Evolutionary conservation across 2,797 vertebrate genomes (phyloP).

Genomic region (Siniperca undulata): DNA sequence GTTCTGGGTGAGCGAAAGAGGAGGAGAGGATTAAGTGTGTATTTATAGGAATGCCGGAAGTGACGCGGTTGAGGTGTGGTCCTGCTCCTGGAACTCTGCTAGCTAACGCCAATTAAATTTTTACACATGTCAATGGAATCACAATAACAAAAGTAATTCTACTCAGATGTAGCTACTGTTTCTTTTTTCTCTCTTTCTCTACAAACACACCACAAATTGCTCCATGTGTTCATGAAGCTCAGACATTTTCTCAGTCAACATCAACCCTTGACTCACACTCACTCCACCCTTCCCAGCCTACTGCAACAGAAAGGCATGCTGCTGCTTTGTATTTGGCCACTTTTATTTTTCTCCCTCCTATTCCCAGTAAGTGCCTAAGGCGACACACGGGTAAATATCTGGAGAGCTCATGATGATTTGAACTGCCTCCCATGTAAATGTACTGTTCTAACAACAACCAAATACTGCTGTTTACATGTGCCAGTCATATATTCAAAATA

Average conservation of each 20-base stretch:
- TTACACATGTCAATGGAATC: not conserved
- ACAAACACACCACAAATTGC: conserved; percentile 22
- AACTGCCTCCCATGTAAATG: conserved; percentile 4
- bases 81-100: too few relatives aligned
- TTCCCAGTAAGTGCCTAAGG: conserved; percentile 28
- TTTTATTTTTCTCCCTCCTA: conserved; percentile 36
- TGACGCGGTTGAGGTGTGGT: too few relatives aligned
- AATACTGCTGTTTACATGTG: conserved; percentile 1
- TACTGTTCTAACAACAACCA: not conserved
- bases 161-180: not conserved
- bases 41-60: too few relatives aligned
- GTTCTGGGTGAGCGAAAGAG: too few relatives aligned
- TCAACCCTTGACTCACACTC: too few relatives aligned
- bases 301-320: conserved; percentile 7
- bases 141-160: conserved; percentile 1
- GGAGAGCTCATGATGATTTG: conserved; percentile 18
- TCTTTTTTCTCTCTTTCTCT: conserved; percentile 1
- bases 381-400: conserved; percentile 36
- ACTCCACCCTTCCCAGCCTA: conserved; percentile 18
- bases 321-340: conserved; percentile 34
- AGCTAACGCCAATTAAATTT: not conserved
- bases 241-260: conserved; percentile 31
- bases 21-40: too few relatives aligned
- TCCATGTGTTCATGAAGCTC: conserved; percentile 13
- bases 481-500: not conserved